These are phyloP conservation scores for Mastacembelus armatus DNA, from an alignment of 2,797 vertebrate species.

Conservation along the genomic window DNA sequence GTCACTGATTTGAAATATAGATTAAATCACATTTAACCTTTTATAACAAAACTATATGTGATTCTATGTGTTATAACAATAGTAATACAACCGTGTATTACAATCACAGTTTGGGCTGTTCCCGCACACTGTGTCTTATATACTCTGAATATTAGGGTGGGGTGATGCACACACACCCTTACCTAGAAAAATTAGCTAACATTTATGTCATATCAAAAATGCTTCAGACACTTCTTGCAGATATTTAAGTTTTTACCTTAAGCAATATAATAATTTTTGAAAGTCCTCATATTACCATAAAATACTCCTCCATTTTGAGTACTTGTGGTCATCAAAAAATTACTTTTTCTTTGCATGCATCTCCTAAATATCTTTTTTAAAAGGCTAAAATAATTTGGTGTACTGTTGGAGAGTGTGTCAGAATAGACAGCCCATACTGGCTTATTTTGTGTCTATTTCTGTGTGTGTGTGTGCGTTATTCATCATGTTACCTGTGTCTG, in stretches of 20 bases:
- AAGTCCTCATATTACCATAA: background rate
- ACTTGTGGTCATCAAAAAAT: background rate
- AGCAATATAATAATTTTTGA: background rate
- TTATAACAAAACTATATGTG: background rate
- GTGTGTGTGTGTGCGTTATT: background rate
- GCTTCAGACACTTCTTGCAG: background rate
- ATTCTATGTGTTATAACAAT: background rate
- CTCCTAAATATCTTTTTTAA: background rate
- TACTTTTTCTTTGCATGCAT: background rate
- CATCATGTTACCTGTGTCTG: constrained; percentile 89
- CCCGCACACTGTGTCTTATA: background rate
- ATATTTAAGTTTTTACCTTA: background rate
- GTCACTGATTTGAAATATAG: background rate
- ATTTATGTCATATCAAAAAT: background rate
- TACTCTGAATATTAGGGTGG: background rate
- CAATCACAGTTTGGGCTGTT: background rate
- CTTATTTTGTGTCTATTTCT: background rate
- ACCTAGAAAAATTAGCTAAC: constrained; percentile 1
- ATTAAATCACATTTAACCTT: background rate
- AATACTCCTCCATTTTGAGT: background rate
- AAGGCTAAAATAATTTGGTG: background rate
- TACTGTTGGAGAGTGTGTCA: background rate
- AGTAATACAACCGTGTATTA: background rate
- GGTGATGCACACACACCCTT: background rate
- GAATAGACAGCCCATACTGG: background rate